Evolutionary conservation across 2,888 invertebrate species (phyloP).

Genomic region (Camptogramma bilineatum): DNA sequence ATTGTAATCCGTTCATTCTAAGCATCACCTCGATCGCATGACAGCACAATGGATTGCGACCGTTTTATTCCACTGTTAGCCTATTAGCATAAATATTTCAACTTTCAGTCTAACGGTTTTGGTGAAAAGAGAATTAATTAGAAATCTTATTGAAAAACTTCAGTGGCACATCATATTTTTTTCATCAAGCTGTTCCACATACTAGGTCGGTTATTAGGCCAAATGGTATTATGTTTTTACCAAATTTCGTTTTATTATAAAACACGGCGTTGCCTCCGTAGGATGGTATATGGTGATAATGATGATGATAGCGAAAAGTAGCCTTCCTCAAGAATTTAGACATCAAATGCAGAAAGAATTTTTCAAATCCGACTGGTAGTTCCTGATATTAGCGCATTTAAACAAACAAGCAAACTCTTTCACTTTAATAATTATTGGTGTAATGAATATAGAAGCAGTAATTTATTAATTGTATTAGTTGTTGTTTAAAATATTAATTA

Average conservation of each 20-base stretch:
- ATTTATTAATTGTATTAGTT: too few species aligned
- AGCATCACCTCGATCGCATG: slow-evolving; percentile 33
- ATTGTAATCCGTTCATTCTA: slow-evolving; percentile 15
- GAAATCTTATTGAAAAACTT: slow-evolving; percentile 4
- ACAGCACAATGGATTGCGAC: slow-evolving; percentile 43
- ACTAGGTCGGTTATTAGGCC: background rate
- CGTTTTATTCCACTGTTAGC: slow-evolving; percentile 42
- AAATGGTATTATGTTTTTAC: background rate
- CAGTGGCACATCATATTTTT: background rate
- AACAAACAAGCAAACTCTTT: too few species aligned
- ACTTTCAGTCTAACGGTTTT: slow-evolving; percentile 37
- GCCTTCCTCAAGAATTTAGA: too few species aligned
- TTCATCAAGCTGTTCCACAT: background rate
- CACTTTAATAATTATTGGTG: too few species aligned
- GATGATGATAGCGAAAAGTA: too few species aligned
- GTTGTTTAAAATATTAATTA: too few species aligned
- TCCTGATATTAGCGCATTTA: too few species aligned
- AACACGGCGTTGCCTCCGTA: too few species aligned
- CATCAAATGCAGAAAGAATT: too few species aligned
- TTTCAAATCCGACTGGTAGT: too few species aligned
- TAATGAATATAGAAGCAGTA: too few species aligned
- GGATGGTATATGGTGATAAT: too few species aligned
- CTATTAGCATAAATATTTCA: slow-evolving; percentile 38
- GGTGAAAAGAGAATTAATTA: background rate
- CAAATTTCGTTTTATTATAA: background rate